Percentiles rank a stretch among this genome's conserved stretches.
Conservation (phyloP, 2,888 invertebrate species). For the Yponomeuta plumbellus region DNA sequence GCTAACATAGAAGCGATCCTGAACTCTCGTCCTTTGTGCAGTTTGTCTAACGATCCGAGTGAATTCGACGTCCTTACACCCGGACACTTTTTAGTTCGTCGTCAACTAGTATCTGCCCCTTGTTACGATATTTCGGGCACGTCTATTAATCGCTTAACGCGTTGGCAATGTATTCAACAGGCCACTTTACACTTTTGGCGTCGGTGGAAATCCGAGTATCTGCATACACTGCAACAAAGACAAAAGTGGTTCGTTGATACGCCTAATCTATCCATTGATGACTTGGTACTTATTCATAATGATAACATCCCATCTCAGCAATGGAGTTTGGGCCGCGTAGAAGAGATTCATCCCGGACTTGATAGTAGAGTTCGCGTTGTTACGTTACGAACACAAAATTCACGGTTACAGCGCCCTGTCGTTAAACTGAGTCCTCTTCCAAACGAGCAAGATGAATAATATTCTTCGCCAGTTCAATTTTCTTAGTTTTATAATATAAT, state of each 20-base stretch:
- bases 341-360: constrained; percentile 13
- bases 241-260: constrained; percentile 9
- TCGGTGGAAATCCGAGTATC: constrained; percentile 6
- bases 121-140: constrained; percentile 3
- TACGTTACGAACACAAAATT: constrained; percentile 5
- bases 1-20: no score
- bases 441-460: neutral
- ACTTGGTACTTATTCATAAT: neutral
- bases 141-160: constrained; percentile 4
- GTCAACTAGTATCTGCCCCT: neutral
- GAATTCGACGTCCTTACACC: no score
- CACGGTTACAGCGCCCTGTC: constrained; percentile 2
- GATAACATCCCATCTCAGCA: neutral
- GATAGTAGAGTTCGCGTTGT: constrained; percentile 15
- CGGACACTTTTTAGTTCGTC: no score
- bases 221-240: constrained; percentile 13
- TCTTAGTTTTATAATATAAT: neutral
- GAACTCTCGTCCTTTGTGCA: no score
- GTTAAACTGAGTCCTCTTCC: constrained; percentile 1
- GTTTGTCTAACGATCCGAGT: no score
- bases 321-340: constrained; percentile 13
- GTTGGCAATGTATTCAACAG: constrained; percentile 16
- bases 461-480: neutral
- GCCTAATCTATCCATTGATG: constrained; percentile 1
- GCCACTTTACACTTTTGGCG: constrained; percentile 11